Evolutionary conservation across 30 jellyfish, hydroid and myxozoan species (phyloP), one percentile per base, ranked within the genome.

Genomic region (Rhopilema esculentum): DNA sequence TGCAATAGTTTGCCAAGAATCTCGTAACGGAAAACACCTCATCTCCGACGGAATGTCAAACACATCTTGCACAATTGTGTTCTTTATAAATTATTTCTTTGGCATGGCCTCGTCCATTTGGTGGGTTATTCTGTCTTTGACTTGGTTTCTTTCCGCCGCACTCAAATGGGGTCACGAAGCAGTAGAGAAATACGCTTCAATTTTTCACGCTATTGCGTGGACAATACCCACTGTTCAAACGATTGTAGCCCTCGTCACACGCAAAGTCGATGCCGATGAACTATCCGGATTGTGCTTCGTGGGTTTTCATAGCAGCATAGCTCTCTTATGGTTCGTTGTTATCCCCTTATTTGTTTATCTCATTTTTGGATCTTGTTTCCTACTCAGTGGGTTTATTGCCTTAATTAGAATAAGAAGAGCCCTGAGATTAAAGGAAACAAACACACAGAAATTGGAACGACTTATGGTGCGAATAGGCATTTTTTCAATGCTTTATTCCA

Each of bases 101-200:
- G 96, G 97, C 68, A 93, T 93, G 98, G 98, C 98, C 32, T 93
- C 98, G 12, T 95, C 98, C 1, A 84, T 93, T 19, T 93, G 98
- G 98, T 93, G 98, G 98, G 97, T 93, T 0, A 83, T 93, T 25
- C 78, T 93, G 67, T 82, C 98, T 0, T 67, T 93, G 77, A 93
- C 98, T 8, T 93, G 98, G 98, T 93, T 93, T 64, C 67, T 93
- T 49, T 82, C 98, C n/a, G 95, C 98, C 8, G 98, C 98, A 0
- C 51, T 93, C 33, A 93, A 93, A 84, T 93, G 98, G 98, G 98
- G 98, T 22, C 92, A 87, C 73, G 98, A 93, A 69, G 98, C 98
- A n/a, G 95, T 93, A 20, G 97, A 93, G 75, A 93, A 93, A 61
- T 93, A 93, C 52, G 83, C 98, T 7, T 88, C 98, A 32, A 24